Percentiles rank a stretch among this genome's conserved stretches.
phyloP scores from a whole-genome alignment of 2,888 invertebrate species.

The Sipha maydis region DNA sequence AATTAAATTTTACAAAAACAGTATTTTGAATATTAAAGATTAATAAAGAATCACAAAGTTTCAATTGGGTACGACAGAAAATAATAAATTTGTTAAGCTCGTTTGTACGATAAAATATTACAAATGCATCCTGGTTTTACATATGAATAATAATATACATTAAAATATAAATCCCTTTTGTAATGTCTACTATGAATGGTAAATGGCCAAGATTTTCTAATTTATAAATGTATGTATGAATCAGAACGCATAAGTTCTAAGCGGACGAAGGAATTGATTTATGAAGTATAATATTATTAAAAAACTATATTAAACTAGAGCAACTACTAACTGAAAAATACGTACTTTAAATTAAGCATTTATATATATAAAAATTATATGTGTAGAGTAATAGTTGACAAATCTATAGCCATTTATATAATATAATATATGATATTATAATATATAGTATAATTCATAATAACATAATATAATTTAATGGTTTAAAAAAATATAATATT shows the following conservation, averaged over 20 bases:
- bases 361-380: neutral
- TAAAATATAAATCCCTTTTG: slow-evolving; percentile 39
- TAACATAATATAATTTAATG: too few species aligned
- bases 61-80: neutral
- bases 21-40: neutral
- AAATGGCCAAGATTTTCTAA: slow-evolving; percentile 43
- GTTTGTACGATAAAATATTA: slow-evolving; percentile 21
- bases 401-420: too few species aligned
- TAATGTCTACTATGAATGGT: slow-evolving; percentile 7
- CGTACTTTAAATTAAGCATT: neutral
- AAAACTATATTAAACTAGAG: slow-evolving; percentile 19
- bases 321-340: neutral
- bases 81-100: neutral
- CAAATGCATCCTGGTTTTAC: slow-evolving; percentile 13
- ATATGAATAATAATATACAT: slow-evolving; percentile 42
- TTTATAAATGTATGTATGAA: slow-evolving; percentile 28
- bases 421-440: too few species aligned
- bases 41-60: neutral
- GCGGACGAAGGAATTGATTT: slow-evolving; percentile 18
- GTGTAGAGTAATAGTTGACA: too few species aligned
- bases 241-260: neutral
- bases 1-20: neutral
- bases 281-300: slow-evolving; percentile 4
- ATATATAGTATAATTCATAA: too few species aligned
- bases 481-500: too few species aligned